A percentile compares a stretch with the other conserved stretches of the same genome.
Evolutionary conservation across 2,113 vertebrate species (phyloP).

Genomic region (Callionymus lyra): DNA sequence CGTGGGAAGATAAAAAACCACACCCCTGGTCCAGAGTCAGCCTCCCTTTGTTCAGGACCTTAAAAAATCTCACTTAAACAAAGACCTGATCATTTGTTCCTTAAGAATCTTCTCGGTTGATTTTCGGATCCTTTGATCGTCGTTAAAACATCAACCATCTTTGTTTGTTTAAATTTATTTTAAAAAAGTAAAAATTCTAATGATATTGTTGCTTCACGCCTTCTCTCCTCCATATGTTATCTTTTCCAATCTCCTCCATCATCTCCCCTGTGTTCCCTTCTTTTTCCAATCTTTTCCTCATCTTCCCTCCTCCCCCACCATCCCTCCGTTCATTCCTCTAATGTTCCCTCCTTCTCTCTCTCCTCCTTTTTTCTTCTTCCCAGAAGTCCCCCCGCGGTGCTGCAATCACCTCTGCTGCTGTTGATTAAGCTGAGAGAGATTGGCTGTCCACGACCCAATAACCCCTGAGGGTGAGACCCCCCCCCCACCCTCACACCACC

Average conservation of each 20-base stretch:
- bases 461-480: constrained; percentile 40
- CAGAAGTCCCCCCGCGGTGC: constrained; percentile 44
- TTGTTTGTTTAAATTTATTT: no score
- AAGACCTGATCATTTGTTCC: no score
- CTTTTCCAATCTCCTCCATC: constrained; percentile 4
- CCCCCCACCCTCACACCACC: constrained; percentile 1
- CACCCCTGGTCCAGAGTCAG: no score
- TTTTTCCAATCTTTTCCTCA: constrained; percentile 33
- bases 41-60: no score
- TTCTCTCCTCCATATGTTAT: constrained; percentile 1
- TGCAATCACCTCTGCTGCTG: constrained; percentile 60
- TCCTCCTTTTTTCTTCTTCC: constrained; percentile 23
- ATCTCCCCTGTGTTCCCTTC: constrained; percentile 6
- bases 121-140: no score
- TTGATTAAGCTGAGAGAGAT: constrained; percentile 68
- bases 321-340: background rate
- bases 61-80: no score
- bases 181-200: no score
- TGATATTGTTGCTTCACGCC: background rate
- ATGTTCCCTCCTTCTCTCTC: background rate
- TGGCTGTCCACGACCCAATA: constrained; percentile 65
- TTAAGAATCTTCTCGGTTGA: no score
- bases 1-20: no score
- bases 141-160: no score
- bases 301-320: constrained; percentile 5